phyloP scores from a whole-genome alignment of 2,797 vertebrate species.

The Onychomys leucogaster region DNA sequence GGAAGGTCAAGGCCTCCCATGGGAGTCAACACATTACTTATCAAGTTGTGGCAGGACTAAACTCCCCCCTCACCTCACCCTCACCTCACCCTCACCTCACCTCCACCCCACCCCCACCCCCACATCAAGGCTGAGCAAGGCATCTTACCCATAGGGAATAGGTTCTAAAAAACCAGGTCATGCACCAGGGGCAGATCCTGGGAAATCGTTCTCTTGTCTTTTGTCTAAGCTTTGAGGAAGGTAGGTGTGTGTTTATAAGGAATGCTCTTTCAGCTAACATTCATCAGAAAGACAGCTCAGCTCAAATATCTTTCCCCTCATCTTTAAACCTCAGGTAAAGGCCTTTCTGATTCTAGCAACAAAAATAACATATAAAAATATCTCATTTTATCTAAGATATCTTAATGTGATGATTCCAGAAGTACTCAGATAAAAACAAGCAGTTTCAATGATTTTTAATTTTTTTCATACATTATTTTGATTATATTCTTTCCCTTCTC shows the following conservation, averaged over 20 bases:
- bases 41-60: too few species aligned
- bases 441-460: background rate
- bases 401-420: background rate
- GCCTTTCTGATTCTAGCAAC: background rate
- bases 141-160: too few species aligned
- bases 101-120: too few species aligned
- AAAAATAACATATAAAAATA: background rate
- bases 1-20: too few species aligned
- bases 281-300: slow-evolving; percentile 14
- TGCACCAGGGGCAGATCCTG: too few species aligned
- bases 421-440: background rate
- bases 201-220: too few species aligned
- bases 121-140: too few species aligned
- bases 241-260: background rate
- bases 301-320: background rate
- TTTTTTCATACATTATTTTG: background rate
- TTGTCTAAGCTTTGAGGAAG: background rate
- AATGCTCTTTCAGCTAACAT: background rate
- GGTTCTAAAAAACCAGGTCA: too few species aligned
- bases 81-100: too few species aligned
- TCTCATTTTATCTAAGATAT: background rate
- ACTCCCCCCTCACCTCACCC: too few species aligned
- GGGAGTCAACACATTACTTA: too few species aligned
- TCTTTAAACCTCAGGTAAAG: slow-evolving; percentile 7
- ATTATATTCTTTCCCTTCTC: background rate